Base-by-base conservation (phyloP, 2,888 invertebrate species). In the Sminthurinus aureus region DNA sequence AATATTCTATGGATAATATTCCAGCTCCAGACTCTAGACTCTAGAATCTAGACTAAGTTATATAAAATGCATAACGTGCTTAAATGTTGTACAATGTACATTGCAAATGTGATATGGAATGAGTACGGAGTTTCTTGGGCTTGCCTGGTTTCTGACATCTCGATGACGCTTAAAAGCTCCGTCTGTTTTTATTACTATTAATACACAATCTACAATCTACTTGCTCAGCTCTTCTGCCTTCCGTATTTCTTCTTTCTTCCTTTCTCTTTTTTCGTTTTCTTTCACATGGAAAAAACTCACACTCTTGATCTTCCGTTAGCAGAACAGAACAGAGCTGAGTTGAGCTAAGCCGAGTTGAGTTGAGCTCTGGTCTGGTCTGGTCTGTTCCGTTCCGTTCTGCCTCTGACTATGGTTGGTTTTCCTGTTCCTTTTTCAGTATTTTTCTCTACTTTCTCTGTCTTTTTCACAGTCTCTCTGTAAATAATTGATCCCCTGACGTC, bases 401-500 rank as follows among this genome's bases (percentile, higher is more conserved):
- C 6, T 38, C 38, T 38, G 38, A 38, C n/a, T n/a, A n/a, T n/a
- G 38, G 38, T 4, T 38, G 38, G 38, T 38, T 26, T 71, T 77
- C 77, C 64, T 64, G n/a, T 22, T 51, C 77, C 51, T 8, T 77
- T 77, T 58, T 77, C 64, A 58, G 24, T 58, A 18, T 76, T 64
- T 24, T 22, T 13, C 69, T 69, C 69, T 69, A n/a, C 69, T 20
- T n/a, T 69, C 71, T 11, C 20, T 15, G 22, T 71, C 24, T 71
- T 12, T 71, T 71, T 26, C 24, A 24, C 24, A 20, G 51, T 77
- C n/a, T 79, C 79, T 20, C 15, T 24, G 22, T 80, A 73, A 81
- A 81, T 81, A 81, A 81, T 81, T 81, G 80, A 81, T 81, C 80
- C 38, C 80, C 80, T 71, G 26, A 81, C 74, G 80, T 52, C 73